Evolutionary conservation across 2,888 invertebrate genomes (phyloP).

Genomic region (Timema cristinae): DNA sequence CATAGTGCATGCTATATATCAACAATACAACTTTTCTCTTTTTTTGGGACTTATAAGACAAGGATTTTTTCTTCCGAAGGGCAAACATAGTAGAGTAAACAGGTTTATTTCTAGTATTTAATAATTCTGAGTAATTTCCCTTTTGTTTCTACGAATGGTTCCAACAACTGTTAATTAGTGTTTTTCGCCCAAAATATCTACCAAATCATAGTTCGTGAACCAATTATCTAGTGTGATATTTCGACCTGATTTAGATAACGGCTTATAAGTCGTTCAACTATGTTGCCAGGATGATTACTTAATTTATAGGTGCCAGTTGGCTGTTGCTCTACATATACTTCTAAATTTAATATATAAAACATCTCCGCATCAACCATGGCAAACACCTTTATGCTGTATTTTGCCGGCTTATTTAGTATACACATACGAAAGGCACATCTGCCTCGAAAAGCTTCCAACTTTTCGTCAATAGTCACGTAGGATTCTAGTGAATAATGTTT

Average conservation of each 20-base stretch:
- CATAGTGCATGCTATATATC: not conserved
- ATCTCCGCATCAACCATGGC: conserved; percentile 23
- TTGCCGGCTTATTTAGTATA: conserved; percentile 26
- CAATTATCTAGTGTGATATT: conserved; percentile 32
- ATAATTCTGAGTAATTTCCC: conserved; percentile 8
- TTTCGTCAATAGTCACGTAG: conserved; percentile 7
- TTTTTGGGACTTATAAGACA: not conserved
- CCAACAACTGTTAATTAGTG: conserved; percentile 31
- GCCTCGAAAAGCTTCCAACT: not conserved
- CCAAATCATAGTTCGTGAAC: conserved; percentile 32
- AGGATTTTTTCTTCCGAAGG: not conserved
- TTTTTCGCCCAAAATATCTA: conserved; percentile 18
- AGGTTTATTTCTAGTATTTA: conserved; percentile 13
- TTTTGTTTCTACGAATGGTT: conserved; percentile 28
- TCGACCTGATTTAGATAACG: conserved; percentile 26
- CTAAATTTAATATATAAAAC: conserved; percentile 24
- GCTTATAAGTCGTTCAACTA: conserved; percentile 19
- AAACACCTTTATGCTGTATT: conserved; percentile 29
- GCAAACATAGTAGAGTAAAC: not conserved
- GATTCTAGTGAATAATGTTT: not conserved
- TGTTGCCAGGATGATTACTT: conserved; percentile 20
- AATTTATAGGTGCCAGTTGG: conserved; percentile 26
- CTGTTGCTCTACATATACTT: conserved; percentile 28
- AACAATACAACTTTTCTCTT: not conserved
- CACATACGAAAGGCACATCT: conserved; percentile 6